Conservation (phyloP, 2,113 vertebrate species). For the Chaetodon auriga region DNA sequence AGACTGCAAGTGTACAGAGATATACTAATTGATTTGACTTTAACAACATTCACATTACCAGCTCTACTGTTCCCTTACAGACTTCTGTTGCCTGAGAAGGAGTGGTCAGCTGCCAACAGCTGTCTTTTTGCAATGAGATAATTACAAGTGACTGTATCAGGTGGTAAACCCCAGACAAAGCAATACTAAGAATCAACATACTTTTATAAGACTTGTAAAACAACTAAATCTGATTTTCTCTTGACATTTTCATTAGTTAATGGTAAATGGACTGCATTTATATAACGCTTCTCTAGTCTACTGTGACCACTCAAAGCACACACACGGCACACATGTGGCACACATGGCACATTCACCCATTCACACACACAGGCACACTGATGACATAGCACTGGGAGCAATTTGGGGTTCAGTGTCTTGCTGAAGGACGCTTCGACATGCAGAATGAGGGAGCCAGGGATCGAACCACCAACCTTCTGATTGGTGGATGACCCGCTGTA, state of each 20-base stretch:
- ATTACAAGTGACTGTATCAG: neutral
- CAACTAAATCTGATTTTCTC: neutral
- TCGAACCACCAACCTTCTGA: no score
- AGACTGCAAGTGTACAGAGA: neutral
- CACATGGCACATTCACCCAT: no score
- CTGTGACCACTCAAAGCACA: no score
- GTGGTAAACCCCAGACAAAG: neutral
- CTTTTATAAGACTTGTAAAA: neutral
- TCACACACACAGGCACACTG: no score
- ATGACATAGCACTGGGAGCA: no score
- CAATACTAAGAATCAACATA: neutral
- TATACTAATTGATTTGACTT: slow-evolving; percentile 12
- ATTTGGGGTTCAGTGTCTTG: no score
- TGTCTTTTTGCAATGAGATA: neutral
- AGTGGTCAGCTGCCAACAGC: neutral
- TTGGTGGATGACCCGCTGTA: no score
- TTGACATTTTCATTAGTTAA: neutral
- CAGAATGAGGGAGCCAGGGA: no score
- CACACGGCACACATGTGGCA: no score
- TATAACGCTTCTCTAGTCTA: no score
- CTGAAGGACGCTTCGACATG: no score
- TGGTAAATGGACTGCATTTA: no score
- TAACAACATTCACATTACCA: neutral
- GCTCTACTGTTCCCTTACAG: neutral
- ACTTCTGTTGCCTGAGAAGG: neutral